Conservation (phyloP, 1,140 invertebrate genomes). For the Drosophila erecta region DNA sequence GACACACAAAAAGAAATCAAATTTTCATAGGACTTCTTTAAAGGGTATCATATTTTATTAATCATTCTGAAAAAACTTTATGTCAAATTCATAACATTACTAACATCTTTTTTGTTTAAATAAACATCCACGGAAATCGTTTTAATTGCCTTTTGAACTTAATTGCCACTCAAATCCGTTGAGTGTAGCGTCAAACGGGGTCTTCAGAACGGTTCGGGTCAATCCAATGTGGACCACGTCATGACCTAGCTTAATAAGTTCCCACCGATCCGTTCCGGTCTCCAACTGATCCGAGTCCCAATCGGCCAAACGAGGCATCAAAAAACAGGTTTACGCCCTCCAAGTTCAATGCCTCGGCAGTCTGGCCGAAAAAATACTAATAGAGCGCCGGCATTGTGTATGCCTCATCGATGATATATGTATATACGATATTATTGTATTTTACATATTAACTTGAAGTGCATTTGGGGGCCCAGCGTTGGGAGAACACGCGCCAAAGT, state of each 20-base stretch:
- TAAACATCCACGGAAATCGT: not conserved
- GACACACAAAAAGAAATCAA: too few species aligned
- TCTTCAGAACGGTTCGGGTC: conserved; percentile 3
- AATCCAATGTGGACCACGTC: conserved; percentile 20
- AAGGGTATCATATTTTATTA: not conserved
- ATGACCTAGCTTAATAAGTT: conserved; percentile 63
- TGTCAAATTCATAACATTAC: not conserved
- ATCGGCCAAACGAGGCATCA: conserved; percentile 11
- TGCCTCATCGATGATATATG: conserved; percentile 9
- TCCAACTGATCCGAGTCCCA: not conserved
- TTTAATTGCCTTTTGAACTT: not conserved
- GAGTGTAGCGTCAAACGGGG: conserved; percentile 2
- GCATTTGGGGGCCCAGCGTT: conserved; percentile 16
- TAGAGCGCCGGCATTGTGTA: conserved; percentile 27
- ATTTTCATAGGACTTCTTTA: not conserved
- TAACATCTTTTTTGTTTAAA: not conserved
- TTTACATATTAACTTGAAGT: conserved; percentile 4
- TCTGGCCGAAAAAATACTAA: conserved; percentile 9
- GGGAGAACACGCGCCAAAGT: conserved; percentile 45
- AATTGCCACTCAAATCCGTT: not conserved
- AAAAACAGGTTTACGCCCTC: conserved; percentile 21
- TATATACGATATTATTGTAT: conserved; percentile 8
- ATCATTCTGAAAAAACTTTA: too few species aligned
- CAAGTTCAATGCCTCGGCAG: conserved; percentile 51
- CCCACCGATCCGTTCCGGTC: not conserved